Evolutionary conservation across 2,113 vertebrate genomes (phyloP), one percentile per base, ranked within the genome.

Genomic region (Erpornis zantholeuca): DNA sequence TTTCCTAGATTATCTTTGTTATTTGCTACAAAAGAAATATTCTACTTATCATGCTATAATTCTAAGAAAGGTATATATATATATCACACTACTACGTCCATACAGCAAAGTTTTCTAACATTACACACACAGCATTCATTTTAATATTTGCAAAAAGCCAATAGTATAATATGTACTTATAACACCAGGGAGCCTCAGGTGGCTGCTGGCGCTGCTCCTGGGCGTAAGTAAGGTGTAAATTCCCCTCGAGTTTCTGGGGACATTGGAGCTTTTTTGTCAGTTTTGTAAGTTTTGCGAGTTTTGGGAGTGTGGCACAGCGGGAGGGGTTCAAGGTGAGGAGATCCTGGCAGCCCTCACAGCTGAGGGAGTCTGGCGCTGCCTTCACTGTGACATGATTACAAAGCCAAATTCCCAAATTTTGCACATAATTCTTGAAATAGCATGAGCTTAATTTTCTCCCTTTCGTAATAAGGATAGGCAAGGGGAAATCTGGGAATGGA

Each of bases 251-350:
- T 29, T 61, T 31, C 8, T 6, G 7, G 7, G 7, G 7, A 13
- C 29, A 6, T 1, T 11, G 21, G 21, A 8, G 19, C 0, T 33
- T 44, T 29, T 25, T 4, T 14, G 4, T 4, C 6, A 17, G 23
- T 25, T 47, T 24, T 38, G 11, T 14, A 3, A 18, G n/a, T 60
- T 61, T n/a, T 38, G 5, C 3, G 7, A 10, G 8, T 35, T 73
- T 23, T 8, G 25, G 0, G 9, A 2, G 17, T 0, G 4, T 1
- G 18, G 40, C 0, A 8, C 5, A 0, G 2, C 7, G 11, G n/a
- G n/a, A 11, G 35, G 28, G 4, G 7, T 5, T 15, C 10, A 1
- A 23, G 53, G 29, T 10, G 50, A 1, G 35, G 0, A 33, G 21
- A 9, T 33, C 19, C 4, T 21, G 44, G 2, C 3, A 16, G 35